A percentile compares a stretch with the other conserved stretches of the same genome.
These are phyloP conservation scores for Diplazon laetatorius DNA, from an alignment of 2,888 invertebrate genomes.

Conservation along the genomic window DNA sequence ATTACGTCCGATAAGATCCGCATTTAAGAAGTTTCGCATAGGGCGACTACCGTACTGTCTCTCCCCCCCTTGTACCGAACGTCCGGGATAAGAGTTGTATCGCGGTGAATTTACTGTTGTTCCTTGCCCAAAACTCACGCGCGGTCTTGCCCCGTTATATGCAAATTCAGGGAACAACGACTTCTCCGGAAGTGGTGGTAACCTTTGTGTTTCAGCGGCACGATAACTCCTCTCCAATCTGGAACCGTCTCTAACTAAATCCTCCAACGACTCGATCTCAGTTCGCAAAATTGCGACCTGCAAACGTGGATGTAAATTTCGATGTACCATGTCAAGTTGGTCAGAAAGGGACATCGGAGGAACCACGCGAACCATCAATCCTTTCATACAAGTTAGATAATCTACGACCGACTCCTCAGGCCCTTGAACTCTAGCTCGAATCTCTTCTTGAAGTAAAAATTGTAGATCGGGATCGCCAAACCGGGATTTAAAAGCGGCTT, in stretches of 20 bases:
- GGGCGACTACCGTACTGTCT: no score
- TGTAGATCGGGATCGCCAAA: constrained; percentile 3
- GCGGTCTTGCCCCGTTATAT: no score
- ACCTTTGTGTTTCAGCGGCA: no score
- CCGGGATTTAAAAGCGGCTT: background rate
- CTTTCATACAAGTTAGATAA: no score
- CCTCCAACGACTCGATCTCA: background rate
- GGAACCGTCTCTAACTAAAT: background rate
- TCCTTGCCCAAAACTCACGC: background rate
- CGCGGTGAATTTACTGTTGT: background rate
- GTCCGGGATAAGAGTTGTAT: background rate
- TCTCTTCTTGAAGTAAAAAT: background rate
- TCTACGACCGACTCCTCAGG: no score
- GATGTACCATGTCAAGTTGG: constrained; percentile 3
- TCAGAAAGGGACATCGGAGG: background rate
- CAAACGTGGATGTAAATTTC: constrained; percentile 23
- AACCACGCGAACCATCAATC: constrained; percentile 9
- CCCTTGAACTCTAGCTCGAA: no score
- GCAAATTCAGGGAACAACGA: no score
- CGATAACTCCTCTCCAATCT: no score
- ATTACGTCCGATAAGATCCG: no score
- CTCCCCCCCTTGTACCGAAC: no score
- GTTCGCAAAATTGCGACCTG: constrained; percentile 3
- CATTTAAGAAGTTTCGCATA: no score
- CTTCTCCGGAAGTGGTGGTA: no score